Evolutionary conservation across 2,888 invertebrate species (phyloP), one percentile per base, ranked within the genome.

Genomic region (Agrotis puta): DNA sequence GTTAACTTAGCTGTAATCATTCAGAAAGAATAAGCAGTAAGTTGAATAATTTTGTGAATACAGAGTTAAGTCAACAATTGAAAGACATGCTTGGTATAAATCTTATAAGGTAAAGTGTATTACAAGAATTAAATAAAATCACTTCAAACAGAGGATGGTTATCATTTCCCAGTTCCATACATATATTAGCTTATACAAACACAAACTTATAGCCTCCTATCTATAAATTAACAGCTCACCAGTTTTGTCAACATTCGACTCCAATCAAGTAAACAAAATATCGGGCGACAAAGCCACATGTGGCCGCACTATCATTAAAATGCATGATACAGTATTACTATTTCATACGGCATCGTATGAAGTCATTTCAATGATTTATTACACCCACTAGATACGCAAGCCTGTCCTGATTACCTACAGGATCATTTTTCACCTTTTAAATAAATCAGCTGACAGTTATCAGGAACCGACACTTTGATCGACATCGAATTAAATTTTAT

Each of bases 401-500:
- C 56, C 61, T 59, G 70, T 54, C 68, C 79, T 82, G 79, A 84
- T 83, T 76, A 85, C 78, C 56, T 45, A 51, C 64, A 79, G 64
- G 73, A 67, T 81, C 78, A 81, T 81, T 82, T 82, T 82, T 87
- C 82, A 88, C 80, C 77, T 84, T 81, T 78, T 61, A 77, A 81
- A 88, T 88, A 86, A 88, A 90, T 89, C 88, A 87, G 85, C 73
- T 82, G 81, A 81, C 83, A 84, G 83, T 88, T 89, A 90, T 89
- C 87, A 85, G 54, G 45, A 71, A 76, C 78, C 86, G 88, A 88
- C 88, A 70, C 81, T 88, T 87, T 89, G 87, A 89, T 89, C 84
- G 87, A 85, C 84, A 79, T 88, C 83, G 86, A 87, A 87, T 88
- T 88, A 88, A 87, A 87, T 86, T 89, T 89, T 90, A 90, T 89